Percentiles rank a stretch among this genome's conserved stretches.
Evolutionary conservation across 2,797 vertebrate species (phyloP).

Genomic region (Epinephelus coioides): DNA sequence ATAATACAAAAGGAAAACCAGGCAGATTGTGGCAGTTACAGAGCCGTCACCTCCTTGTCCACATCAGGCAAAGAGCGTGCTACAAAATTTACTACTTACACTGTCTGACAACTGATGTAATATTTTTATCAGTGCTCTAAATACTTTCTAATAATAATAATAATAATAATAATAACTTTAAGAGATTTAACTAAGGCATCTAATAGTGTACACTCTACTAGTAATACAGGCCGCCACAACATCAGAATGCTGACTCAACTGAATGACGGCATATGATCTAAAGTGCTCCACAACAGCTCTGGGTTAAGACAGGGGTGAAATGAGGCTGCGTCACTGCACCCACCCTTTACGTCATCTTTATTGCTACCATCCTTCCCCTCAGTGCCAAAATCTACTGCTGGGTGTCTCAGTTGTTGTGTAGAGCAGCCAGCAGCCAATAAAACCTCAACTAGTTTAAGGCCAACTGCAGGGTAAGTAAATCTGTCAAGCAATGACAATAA

Average conservation of each 20-base stretch:
- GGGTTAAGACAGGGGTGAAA: constrained; percentile 10
- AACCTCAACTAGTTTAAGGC: constrained; percentile 11
- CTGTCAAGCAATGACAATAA: not conserved
- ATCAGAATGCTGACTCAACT: not conserved
- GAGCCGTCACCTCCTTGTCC: not conserved
- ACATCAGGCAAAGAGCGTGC: not conserved
- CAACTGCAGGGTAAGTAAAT: not conserved
- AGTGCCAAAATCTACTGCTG: constrained; percentile 22
- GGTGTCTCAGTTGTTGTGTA: not conserved
- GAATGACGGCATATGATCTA: constrained; percentile 1
- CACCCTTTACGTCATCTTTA: constrained; percentile 28
- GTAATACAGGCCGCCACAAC: not conserved
- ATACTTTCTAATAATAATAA: no score
- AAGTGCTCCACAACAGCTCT: constrained; percentile 7
- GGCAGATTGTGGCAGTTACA: not conserved
- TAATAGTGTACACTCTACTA: not conserved
- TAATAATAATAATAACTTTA: not conserved
- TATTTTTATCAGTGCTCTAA: not conserved
- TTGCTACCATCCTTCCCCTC: constrained; percentile 25
- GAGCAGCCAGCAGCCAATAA: constrained; percentile 3
- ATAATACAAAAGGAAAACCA: not conserved
- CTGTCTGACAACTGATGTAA: not conserved
- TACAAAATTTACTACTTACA: not conserved
- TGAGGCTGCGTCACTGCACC: constrained; percentile 21
- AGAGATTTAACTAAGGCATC: not conserved